Base-by-base conservation (phyloP, 2,888 invertebrate genomes). In the Dysmachus trigonus region DNA sequence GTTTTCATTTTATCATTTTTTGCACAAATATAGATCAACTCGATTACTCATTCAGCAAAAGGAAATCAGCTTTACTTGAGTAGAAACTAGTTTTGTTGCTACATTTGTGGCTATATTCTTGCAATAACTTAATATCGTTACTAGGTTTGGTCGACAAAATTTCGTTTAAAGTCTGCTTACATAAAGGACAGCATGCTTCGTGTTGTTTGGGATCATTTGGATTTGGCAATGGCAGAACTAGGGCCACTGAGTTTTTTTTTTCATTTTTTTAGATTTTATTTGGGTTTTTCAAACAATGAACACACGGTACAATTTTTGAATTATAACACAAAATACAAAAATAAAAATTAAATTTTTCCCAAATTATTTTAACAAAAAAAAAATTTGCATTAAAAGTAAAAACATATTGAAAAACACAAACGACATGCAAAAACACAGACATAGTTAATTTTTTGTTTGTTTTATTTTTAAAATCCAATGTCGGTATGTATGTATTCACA, bases 161-260 rank as follows among this genome's bases (percentile, higher is more conserved):
- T 84, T 88, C 87, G 86, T 89, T 88, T n/a, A 87, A 87, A 62
- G 89, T 88, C 86, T 88, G 90, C 95, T 95, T 95, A 95, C 95
- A 95, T 93, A 96, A 94, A 92, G 96, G 96, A 94, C 97, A 97
- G 95, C 96, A 96, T 93, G 96, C 96, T 94, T 97, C 97, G 94
- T 97, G 97, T 95, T 97, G 96, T 94, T 96, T 96, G 92, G 96
- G 96, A 93, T 96, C 96, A 93, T 95, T 94, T 92, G 96, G 96
- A 93, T 96, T 95, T 93, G 96, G 96, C 93, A 96, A 94, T 92
- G 96, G 96, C 94, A 96, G 94, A 92, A 95, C 95, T 93, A 95
- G 94, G 92, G 94, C 94, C 92, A 95, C 95, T 95, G 86, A 72
- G 87, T 86, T 73, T 87, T 86, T 71, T 47, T 86, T 85, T 41